Evolutionary conservation across 2,888 invertebrate genomes (phyloP), one percentile per base, ranked within the genome.

Genomic region (Galeopsomyia nigrocyanea): DNA sequence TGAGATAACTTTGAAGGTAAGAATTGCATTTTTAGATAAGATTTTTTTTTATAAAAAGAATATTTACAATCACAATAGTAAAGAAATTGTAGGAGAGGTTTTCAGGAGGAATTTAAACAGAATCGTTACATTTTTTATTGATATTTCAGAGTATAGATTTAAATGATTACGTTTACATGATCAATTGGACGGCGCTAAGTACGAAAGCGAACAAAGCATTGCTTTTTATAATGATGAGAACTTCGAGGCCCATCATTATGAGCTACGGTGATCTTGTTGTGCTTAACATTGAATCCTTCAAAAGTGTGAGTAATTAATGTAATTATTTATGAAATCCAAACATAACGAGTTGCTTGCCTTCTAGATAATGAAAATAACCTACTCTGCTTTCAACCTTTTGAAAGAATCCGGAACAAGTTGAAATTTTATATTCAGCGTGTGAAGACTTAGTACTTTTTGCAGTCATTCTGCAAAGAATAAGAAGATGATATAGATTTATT

Each of bases 251-350:
- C 6, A 50, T 62, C 9, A 26, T 62, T 16, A 9, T 62, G 50
- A 50, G 61, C 17, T 49, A 26, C n/a, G 61, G 49, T 16, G 2
- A 50, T 49, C n/a, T 62, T 9, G 22, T 62, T n/a, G 22, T 62
- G 16, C 61, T 62, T 5, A 62, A 62, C n/a, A n/a, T 62, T 0
- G 61, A 62, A 2, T 62, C 61, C 1, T 62, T 62, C 17, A 62
- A 62, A 50, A 50, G 50, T 9, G 61, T 62, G 0, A 62, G 61
- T 39, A 50, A 1, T 26, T 49, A 13, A 1, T n/a, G n/a, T 7
- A 17, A 31, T 21, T 47, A 21, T 26, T 21, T 21, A 9, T 26
- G 31, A 31, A 13, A 16, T 57, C 3, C 13, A 3, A 21, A 7
- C 1, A n/a, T 47, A 14, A 5, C 14, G 9, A 14, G n/a, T 10